Evolutionary conservation across 2,888 invertebrate species (phyloP), one percentile per base, ranked within the genome.

Genomic region (Stenurella melanura): DNA sequence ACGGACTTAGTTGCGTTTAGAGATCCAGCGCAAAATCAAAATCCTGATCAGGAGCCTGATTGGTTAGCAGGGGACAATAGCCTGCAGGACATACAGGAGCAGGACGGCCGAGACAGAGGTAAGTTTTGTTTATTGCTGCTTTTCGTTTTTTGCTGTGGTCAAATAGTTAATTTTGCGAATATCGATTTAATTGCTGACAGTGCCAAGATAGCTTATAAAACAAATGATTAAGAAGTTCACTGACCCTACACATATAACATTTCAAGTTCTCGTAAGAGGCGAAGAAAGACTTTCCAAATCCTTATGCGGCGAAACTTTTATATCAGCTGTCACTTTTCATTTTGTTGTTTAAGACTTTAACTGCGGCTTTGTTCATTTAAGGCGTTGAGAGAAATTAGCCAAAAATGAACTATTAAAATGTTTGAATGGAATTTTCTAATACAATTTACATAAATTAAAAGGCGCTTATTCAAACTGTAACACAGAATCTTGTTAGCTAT

Each of bases 31-130:
- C 81, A 83, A 15, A 80, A 80, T 38, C 85, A 85, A 71, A 81
- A 63, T 57, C 74, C 77, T 38, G 83, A 83, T 38, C 87, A 86
- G 12, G 87, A 88, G 42, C 83, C 86, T 1, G 88, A 88, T 73
- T 89, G 87, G 86, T 81, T 89, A 66, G 86, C 86, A n/a, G 86
- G 85, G 17, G 88, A 87, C 78, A 87, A 85, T 18, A 91, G 91
- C 78, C 87, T 94, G 60, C 94, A 94, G 90, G 94, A 94, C 84
- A 89, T 90, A n/a, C 89, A 89, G 81, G 89, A 89, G 75, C 87
- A 86, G 78, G 82, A 85, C 73, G 92, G 92, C 83, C 91, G 93
- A 80, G 94, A 94, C 84, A 91, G 93, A 91, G 94, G 94, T 94
- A 89, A 91, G 93, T 90, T 74, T 68, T 34, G 50, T 66, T 73